phyloP scores from a whole-genome alignment of 2,888 invertebrate genomes.

The Stenoptilia bipunctidactyla region DNA sequence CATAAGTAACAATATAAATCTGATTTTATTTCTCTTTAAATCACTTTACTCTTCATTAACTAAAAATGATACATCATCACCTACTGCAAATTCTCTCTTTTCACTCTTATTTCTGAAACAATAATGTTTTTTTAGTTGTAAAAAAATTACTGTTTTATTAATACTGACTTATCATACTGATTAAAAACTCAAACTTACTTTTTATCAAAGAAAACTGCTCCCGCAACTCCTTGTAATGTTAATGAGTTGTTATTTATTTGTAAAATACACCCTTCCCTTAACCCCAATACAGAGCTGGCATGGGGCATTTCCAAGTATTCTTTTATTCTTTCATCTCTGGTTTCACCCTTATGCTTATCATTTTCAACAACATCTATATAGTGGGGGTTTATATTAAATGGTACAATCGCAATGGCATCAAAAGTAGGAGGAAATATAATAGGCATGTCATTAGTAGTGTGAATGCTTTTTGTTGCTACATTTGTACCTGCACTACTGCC shows the following conservation, averaged over 20 bases:
- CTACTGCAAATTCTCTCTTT: slow-evolving; percentile 65
- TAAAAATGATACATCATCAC: slow-evolving; percentile 73
- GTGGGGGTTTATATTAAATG: slow-evolving; percentile 90
- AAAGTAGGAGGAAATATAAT: slow-evolving; percentile 83
- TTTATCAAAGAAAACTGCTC: slow-evolving; percentile 76
- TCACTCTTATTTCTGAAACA: slow-evolving; percentile 63
- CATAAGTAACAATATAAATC: too few species aligned
- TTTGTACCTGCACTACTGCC: slow-evolving; percentile 88
- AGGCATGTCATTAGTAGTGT: slow-evolving; percentile 92
- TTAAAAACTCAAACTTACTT: slow-evolving; percentile 32
- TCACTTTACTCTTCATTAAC: too few species aligned
- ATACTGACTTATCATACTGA: slow-evolving; percentile 3
- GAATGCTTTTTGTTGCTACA: slow-evolving; percentile 83
- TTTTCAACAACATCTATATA: slow-evolving; percentile 76
- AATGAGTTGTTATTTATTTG: slow-evolving; percentile 71
- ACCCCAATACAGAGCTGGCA: slow-evolving; percentile 74
- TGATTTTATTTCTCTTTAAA: too few species aligned
- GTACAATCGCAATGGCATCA: slow-evolving; percentile 78
- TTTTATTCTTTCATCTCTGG: slow-evolving; percentile 78
- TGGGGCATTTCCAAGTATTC: slow-evolving; percentile 76
- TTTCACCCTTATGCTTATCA: slow-evolving; percentile 82
- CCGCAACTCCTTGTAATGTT: slow-evolving; percentile 72
- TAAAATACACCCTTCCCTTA: slow-evolving; percentile 79
- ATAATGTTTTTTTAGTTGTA: not conserved
- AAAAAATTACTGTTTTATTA: not conserved